Base-by-base conservation (phyloP, 2,888 invertebrate genomes). In the Argyresthia albistria region DNA sequence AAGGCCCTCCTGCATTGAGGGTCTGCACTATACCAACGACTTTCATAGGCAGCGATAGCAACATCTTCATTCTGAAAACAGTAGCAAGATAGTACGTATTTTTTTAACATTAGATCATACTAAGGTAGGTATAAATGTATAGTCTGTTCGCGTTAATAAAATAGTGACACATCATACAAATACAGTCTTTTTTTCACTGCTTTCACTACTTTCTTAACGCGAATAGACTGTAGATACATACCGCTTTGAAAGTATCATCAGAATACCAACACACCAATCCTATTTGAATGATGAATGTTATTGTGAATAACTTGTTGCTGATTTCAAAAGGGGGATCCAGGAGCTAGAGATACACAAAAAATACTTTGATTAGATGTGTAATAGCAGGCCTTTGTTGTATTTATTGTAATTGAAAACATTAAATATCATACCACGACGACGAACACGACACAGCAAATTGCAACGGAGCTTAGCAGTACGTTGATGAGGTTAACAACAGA, bases 251-350 rank as follows among this genome's bases (percentile, higher is more conserved):
- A 56, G 84, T 83, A 55, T 83, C 77, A 56, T 87, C 86, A 12
- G 83, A 84, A 60, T 86, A 87, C 84, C 83, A 84, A 59, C 86
- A 87, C 54, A 87, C 58, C 62, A 82, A 71, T 52, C 84, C 84
- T 16, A 83, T 80, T 73, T 87, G 86, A 57, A 84, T 75, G 2
- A 87, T 60, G 46, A 79, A 76, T 12, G 83, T 80, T 11, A 64
- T 70, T 55, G 86, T 59, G 63, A 84, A 86, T 50, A 86, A 56
- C 62, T 87, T 87, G 58, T 73, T 86, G 58, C 80, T 83, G 12
- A 82, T 58, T 9, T 66, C 78, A 63, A 84, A 51, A 42, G 83
- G 60, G 9, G 86, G 84, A 63, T 87, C 87, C 53, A 87, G 57
- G 16, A 86, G 65, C 86, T 87, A 65, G 59, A 77, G 76, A 43